A percentile compares a stretch with the other conserved stretches of the same genome.
Conservation (phyloP, 2,888 invertebrate species). For the Saturnia japonica region DNA sequence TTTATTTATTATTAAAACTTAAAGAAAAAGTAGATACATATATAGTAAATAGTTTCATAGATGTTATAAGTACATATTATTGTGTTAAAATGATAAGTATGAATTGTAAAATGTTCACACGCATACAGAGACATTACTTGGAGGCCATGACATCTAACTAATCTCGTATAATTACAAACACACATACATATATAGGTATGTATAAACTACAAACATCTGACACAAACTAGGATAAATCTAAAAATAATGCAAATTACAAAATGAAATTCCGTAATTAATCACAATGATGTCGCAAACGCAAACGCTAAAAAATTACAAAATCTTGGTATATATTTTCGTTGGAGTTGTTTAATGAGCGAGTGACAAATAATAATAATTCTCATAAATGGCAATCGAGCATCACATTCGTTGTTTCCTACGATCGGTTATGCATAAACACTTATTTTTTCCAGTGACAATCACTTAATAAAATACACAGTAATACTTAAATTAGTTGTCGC, state of each 20-base stretch:
- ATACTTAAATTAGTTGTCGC: constrained; percentile 16
- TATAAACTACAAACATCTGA: not conserved
- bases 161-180: not conserved
- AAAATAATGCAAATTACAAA: not conserved
- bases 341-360: constrained; percentile 16
- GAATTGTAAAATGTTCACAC: constrained; percentile 2
- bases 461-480: constrained; percentile 16
- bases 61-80: too few species aligned
- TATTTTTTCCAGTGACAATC: constrained; percentile 6
- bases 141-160: not conserved
- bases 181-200: too few species aligned
- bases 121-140: not conserved
- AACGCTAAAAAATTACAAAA: constrained; percentile 8
- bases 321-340: constrained; percentile 19
- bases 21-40: not conserved
- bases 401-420: constrained; percentile 20
- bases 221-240: not conserved
- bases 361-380: constrained; percentile 18
- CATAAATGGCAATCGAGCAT: constrained; percentile 14
- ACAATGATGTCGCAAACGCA: constrained; percentile 1
- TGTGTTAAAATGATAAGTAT: not conserved
- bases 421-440: constrained; percentile 17
- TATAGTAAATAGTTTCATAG: not conserved
- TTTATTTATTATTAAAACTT: constrained; percentile 10
- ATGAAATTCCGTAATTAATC: not conserved